Conservation (phyloP, 2,888 invertebrate species). For the Gastrophysa polygoni region DNA sequence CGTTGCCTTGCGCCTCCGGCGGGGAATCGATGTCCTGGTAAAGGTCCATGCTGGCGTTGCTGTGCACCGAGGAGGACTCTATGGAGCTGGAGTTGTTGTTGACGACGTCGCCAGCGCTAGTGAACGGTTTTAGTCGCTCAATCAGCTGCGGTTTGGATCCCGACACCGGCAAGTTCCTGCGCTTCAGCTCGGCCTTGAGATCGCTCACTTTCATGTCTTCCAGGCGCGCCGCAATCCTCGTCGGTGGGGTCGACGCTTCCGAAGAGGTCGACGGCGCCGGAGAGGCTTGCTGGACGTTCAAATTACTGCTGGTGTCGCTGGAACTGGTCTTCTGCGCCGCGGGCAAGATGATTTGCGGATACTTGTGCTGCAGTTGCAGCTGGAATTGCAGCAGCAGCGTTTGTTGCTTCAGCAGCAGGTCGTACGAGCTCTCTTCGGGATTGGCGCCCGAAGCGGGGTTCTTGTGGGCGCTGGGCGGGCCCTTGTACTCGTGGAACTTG, state of each 20-base stretch:
- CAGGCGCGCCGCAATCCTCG: constrained; percentile 69
- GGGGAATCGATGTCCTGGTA: constrained; percentile 56
- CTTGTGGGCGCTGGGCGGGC: constrained; percentile 85
- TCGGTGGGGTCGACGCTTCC: constrained; percentile 53
- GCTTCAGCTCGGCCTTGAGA: constrained; percentile 91
- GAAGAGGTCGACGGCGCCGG: constrained; percentile 57
- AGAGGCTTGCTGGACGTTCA: constrained; percentile 43
- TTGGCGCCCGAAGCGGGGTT: constrained; percentile 66
- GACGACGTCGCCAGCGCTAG: constrained; percentile 43
- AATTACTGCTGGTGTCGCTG: constrained; percentile 22
- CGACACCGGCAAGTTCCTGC: constrained; percentile 91
- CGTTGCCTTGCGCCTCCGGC: constrained; percentile 41
- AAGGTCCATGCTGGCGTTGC: constrained; percentile 58
- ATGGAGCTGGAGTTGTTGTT: constrained; percentile 43
- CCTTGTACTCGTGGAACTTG: constrained; percentile 97
- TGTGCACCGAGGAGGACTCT: constrained; percentile 48
- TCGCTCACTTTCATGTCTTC: constrained; percentile 98
- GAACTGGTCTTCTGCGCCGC: constrained; percentile 63
- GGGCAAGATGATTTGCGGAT: constrained; percentile 81
- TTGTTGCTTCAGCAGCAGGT: constrained; percentile 91
- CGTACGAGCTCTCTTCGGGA: constrained; percentile 82
- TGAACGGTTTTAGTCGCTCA: constrained; percentile 83
- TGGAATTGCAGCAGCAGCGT: constrained; percentile 89
- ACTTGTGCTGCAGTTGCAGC: constrained; percentile 82
- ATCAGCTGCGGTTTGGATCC: constrained; percentile 95